Conservation (phyloP, 2,888 invertebrate genomes). For the Drosophila gaucha region DNA sequence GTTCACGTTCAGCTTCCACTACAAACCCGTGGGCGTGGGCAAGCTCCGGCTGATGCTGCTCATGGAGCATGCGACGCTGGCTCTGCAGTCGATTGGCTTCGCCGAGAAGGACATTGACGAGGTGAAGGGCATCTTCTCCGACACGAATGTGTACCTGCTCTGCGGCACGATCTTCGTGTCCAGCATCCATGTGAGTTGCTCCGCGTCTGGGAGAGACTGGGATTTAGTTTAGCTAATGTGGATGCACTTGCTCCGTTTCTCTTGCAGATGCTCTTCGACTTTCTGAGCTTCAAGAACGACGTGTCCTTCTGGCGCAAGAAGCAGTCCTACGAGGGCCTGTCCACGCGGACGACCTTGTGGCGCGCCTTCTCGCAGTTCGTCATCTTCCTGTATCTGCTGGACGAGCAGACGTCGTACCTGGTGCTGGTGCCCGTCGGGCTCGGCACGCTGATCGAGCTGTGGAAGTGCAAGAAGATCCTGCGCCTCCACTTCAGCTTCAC, state of each 20-base stretch:
- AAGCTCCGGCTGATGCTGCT: conserved; percentile 91
- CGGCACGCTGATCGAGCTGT: conserved; percentile 95
- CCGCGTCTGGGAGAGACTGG: no score
- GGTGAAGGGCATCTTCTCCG: conserved; percentile 97
- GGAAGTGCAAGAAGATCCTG: conserved; percentile 97
- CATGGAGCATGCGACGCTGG: conserved; percentile 90
- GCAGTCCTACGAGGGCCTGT: conserved; percentile 94
- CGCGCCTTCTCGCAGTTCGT: conserved; percentile 96
- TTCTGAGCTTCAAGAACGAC: conserved; percentile 98
- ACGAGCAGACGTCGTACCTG: conserved; percentile 95
- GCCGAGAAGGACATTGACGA: conserved; percentile 97
- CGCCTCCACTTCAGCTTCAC: conserved; percentile 88
- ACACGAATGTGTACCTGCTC: conserved; percentile 96
- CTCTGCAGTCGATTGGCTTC: conserved; percentile 88
- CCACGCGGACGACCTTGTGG: conserved; percentile 95
- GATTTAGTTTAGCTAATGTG: no score
- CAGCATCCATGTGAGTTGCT: conserved; percentile 93
- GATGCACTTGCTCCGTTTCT: neutral
- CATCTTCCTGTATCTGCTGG: conserved; percentile 95
- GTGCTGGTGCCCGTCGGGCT: conserved; percentile 95
- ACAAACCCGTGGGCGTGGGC: conserved; percentile 92
- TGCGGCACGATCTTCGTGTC: conserved; percentile 96
- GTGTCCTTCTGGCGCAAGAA: conserved; percentile 96
- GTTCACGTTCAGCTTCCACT: conserved; percentile 89
- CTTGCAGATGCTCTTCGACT: conserved; percentile 95